Base-by-base conservation (phyloP, 2,888 invertebrate genomes). In the Apamea anceps region DNA sequence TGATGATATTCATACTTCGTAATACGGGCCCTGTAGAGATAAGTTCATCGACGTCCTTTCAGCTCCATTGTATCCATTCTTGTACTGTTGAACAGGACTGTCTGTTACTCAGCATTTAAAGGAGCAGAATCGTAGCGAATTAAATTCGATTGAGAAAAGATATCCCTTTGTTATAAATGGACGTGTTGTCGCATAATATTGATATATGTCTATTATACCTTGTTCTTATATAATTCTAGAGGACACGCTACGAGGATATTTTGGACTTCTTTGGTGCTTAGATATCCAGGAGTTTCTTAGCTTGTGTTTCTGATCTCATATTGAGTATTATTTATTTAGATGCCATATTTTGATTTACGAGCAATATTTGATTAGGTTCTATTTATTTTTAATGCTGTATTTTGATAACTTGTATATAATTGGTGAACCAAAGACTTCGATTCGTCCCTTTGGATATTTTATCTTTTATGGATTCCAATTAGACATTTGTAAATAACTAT, bases 301-400 rank as follows among this genome's bases (percentile, higher is more conserved):
- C 94, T 96, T 94, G 92, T 92, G 92, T 95, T 94, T 95, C 95
- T 96, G 96, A 97, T 97, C 96, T 97, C 96, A 96, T 95, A 93
- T 94, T 93, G 95, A 96, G 96, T 96, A 97, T 96, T 96, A 96
- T 96, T 96, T 96, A 96, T 96, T 95, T 96, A 96, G 96, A 95
- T 96, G 96, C 96, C 97, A 97, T 96, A 96, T 94, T 94, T 94
- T 93, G 92, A 93, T 93, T 94, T 92, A 94, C 91, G 91, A 94
- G 94, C 95, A 95, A 95, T 94, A 94, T 93, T 93, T 90, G 89
- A 91, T 93, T 94, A 94, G 92, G 91, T 92, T 91, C 81, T 94
- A 94, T 95, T 95, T 95, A 94, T 94, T 94, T 93, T 90, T 90
- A 91, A 90, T 91, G 90, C 88, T 88, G 88, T 94, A 91, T 90